A percentile compares a stretch with the other conserved stretches of the same genome.
phyloP scores from a whole-genome alignment of 2,888 invertebrate species.

The Orthonychiurus folsomi region DNA sequence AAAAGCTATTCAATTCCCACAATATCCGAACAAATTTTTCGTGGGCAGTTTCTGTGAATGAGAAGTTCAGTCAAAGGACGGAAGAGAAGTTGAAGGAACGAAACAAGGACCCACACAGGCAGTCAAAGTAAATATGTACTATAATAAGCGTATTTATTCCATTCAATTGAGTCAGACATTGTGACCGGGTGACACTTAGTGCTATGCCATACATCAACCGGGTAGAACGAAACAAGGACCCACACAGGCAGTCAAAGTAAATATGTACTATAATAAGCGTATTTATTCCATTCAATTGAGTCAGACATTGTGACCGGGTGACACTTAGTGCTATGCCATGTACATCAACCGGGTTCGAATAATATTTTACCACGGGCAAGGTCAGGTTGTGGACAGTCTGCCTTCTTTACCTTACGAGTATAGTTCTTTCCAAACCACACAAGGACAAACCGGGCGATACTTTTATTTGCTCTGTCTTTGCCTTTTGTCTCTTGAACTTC shows the following conservation, averaged over 20 bases:
- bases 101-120: neutral
- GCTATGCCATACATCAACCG: no score
- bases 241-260: neutral
- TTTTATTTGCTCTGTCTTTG: no score
- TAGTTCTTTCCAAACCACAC: no score
- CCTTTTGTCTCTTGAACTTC: no score
- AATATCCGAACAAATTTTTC: neutral
- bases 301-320: neutral
- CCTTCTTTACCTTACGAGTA: neutral
- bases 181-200: no score
- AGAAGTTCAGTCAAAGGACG: neutral
- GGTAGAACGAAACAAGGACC: no score
- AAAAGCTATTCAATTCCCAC: neutral
- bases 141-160: conserved; percentile 7
- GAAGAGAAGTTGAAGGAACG: no score
- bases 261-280: conserved; percentile 3
- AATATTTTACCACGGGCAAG: neutral
- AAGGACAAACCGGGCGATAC: no score
- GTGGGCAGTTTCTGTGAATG: neutral
- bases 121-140: conserved; percentile 1
- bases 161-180: conserved; percentile 7
- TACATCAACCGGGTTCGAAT: no score
- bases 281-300: conserved; percentile 10
- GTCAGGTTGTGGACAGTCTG: neutral
- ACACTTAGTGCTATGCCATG: neutral